A percentile compares a stretch with the other conserved stretches of the same genome.
Conservation (phyloP, 2,113 vertebrate genomes). For the Psettodes erumei region DNA sequence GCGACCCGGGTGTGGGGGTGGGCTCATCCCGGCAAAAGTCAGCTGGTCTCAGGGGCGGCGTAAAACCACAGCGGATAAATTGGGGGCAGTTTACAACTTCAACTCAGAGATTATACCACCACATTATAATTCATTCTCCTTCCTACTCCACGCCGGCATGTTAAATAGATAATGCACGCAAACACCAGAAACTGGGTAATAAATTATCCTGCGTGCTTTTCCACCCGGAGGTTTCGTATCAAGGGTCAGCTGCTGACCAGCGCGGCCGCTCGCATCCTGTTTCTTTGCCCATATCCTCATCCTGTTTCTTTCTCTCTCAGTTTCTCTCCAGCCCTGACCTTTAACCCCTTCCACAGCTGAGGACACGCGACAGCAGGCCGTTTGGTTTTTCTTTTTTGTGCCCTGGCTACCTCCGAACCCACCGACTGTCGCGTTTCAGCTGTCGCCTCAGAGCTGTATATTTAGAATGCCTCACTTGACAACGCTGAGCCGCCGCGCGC, state of each 20-base stretch:
- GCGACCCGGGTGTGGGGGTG: conserved; percentile 53
- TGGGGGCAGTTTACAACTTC: background rate
- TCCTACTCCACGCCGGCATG: background rate
- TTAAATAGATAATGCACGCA: background rate
- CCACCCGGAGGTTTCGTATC: background rate
- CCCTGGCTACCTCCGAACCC: conserved; percentile 35
- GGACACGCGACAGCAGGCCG: conserved; percentile 28
- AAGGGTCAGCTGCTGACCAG: conserved; percentile 3
- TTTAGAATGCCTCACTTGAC: conserved; percentile 50
- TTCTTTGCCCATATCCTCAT: background rate
- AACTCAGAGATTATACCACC: background rate
- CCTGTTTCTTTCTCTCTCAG: background rate
- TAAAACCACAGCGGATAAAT: background rate
- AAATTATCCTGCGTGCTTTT: conserved; percentile 11
- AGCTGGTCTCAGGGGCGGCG: conserved; percentile 54
- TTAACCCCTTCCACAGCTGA: conserved; percentile 45
- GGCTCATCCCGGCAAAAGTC: conserved; percentile 34
- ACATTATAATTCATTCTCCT: background rate
- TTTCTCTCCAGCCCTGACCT: conserved; percentile 43
- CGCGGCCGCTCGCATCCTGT: too few species aligned
- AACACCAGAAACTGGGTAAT: background rate
- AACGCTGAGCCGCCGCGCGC: conserved; percentile 23
- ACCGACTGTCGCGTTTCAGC: conserved; percentile 43
- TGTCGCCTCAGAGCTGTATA: conserved; percentile 50
- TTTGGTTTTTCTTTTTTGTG: conserved; percentile 51